Evolutionary conservation across 1,140 invertebrate genomes (phyloP).

Genomic region (Aleiodes sp.): DNA sequence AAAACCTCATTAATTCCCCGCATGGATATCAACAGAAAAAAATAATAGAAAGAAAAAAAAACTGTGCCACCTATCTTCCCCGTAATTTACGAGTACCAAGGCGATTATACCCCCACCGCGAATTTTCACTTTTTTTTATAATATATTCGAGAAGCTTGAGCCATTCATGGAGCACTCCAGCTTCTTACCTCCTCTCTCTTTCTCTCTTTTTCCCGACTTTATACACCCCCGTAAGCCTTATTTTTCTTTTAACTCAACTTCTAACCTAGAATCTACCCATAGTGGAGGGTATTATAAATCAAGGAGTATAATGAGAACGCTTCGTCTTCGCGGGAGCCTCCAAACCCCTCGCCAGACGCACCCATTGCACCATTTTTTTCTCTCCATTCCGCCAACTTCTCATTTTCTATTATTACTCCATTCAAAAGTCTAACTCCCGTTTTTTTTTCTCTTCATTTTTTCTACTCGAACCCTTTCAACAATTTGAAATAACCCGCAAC

Average conservation of each 20-base stretch:
- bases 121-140: conserved; percentile 47
- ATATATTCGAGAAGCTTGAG: conserved; percentile 45
- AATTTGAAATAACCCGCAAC: too few species aligned
- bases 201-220: conserved; percentile 49
- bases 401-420: conserved; percentile 15
- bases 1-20: not conserved
- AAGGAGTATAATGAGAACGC: conserved; percentile 65
- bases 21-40: not conserved
- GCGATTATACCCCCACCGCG: conserved; percentile 25
- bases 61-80: conserved; percentile 16
- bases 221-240: conserved; percentile 63
- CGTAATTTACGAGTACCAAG: conserved; percentile 31
- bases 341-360: not conserved
- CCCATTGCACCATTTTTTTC: conserved; percentile 16
- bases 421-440: too few species aligned
- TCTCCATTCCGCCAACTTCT: not conserved
- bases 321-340: conserved; percentile 55
- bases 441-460: too few species aligned
- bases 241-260: conserved; percentile 67
- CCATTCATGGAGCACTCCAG: conserved; percentile 17
- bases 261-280: conserved; percentile 60
- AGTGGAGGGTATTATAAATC: conserved; percentile 57
- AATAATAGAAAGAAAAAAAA: conserved; percentile 1
- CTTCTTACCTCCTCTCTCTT: conserved; percentile 26
- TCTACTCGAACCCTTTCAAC: too few species aligned